phyloP scores from a whole-genome alignment of 2,888 invertebrate species.

The Stegophylla sp. region DNA sequence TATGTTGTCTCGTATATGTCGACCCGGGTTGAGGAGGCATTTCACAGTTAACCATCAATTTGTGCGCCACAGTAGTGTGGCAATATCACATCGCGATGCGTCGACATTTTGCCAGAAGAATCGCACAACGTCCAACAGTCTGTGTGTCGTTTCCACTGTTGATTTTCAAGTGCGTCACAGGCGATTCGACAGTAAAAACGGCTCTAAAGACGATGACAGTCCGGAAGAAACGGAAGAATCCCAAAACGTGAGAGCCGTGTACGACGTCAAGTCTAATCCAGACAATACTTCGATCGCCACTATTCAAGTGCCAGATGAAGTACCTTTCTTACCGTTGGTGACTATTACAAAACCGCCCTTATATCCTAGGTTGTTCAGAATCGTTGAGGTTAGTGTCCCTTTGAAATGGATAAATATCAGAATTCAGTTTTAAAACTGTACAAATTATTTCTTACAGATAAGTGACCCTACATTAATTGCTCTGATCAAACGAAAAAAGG shows the following conservation, averaged over 20 bases:
- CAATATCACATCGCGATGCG: conserved; percentile 11
- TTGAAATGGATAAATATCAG: neutral
- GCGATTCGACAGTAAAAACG: conserved; percentile 44
- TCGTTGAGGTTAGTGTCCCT: conserved; percentile 82
- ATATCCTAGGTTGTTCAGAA: conserved; percentile 96
- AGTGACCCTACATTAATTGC: conserved; percentile 87
- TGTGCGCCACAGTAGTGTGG: neutral
- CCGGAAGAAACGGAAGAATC: conserved; percentile 23
- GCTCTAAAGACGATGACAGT: conserved; percentile 23
- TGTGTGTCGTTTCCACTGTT: neutral
- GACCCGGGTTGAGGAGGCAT: neutral
- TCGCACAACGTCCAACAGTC: neutral
- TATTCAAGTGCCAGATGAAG: conserved; percentile 92
- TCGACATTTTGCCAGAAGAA: neutral
- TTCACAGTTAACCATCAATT: neutral
- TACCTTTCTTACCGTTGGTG: conserved; percentile 95
- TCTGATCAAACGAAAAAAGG: conserved; percentile 89
- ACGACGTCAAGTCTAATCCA: conserved; percentile 31
- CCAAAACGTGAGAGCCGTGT: conserved; percentile 32
- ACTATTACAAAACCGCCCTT: conserved; percentile 94
- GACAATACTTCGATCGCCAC: conserved; percentile 69
- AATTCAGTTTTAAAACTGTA: neutral
- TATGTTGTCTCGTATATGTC: conserved; percentile 23
- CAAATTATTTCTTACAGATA: conserved; percentile 70
- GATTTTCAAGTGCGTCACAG: conserved; percentile 34